Evolutionary conservation across 2,113 vertebrate species (phyloP), one percentile per base, ranked within the genome.

Genomic region (Rhinopithecus roxellana): DNA sequence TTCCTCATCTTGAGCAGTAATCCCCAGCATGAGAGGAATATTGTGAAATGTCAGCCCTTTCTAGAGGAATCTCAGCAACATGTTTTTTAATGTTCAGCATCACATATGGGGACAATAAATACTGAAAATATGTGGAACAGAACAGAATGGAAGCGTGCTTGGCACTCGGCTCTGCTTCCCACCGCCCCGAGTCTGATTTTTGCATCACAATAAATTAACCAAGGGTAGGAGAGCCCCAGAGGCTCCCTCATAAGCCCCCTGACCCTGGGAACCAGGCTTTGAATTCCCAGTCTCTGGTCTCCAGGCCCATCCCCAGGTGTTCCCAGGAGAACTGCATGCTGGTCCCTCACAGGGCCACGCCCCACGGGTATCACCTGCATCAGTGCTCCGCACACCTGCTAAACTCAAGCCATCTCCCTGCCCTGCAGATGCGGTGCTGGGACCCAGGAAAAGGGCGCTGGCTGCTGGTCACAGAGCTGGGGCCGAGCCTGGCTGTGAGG

Each of bases 91-190:
- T 95, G 98, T 95, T 98, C 98, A 11, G 96, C 95, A 97, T 97
- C 98, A 97, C 98, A 98, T 98, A 98, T 98, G 98, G 98, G 97
- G 97, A 97, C 98, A 98, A 98, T 98, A 98, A 98, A 98, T 97
- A 98, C 95, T 75, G 97, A 97, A 97, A 98, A 97, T 97, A 98
- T 97, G 98, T 97, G 97, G 95, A 96, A 94, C 96, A 94, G 98
- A 98, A 95, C 98, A 97, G 97, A 95, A 97, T 91, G 98, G 97
- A 95, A 98, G 97, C 84, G 95, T 95, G 98, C 97, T 98, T 98
- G 98, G 98, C 97, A 14, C 96, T 81, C 52, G 43, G 94, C 94
- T 96, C 90, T 2, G 88, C 97, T 98, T 97, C 96, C 97, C 94
- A 81, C 95, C 6, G 61, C 95, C 89, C 94, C 94, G 96, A 97